phyloP scores from a whole-genome alignment of 2,113 vertebrate genomes.

The Aptenodytes forsteri region DNA sequence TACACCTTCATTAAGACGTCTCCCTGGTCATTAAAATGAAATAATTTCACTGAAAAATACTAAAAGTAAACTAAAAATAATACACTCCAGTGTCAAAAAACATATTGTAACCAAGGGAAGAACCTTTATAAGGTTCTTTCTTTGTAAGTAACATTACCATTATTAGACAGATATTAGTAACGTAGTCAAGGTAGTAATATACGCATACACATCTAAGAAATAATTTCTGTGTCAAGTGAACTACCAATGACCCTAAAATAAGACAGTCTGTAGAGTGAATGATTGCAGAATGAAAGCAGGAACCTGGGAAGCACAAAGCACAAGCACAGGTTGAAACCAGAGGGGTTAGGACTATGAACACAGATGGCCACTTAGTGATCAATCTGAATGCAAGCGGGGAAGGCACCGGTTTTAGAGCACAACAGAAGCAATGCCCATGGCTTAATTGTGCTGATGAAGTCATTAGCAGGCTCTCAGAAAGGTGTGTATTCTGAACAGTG shows the following conservation, averaged over 20 bases:
- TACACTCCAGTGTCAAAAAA: not conserved
- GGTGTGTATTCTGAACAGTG: not conserved
- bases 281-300: not conserved
- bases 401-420: not conserved
- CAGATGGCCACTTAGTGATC: not conserved
- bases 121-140: not conserved
- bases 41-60: not conserved
- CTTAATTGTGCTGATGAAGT: not conserved
- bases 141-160: not conserved
- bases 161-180: not conserved
- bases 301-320: not conserved
- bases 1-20: not conserved
- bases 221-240: not conserved
- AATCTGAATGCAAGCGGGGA: not conserved
- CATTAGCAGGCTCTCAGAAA: not conserved
- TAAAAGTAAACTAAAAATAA: not conserved
- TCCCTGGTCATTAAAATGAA: not conserved
- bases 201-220: not conserved
- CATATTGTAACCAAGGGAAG: not conserved
- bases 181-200: not conserved
- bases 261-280: not conserved
- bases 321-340: not conserved
- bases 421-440: not conserved
- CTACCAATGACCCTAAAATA: not conserved
- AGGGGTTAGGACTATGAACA: not conserved